Conservation (phyloP, 2,888 invertebrate genomes). For the Callyntrura sp. region DNA sequence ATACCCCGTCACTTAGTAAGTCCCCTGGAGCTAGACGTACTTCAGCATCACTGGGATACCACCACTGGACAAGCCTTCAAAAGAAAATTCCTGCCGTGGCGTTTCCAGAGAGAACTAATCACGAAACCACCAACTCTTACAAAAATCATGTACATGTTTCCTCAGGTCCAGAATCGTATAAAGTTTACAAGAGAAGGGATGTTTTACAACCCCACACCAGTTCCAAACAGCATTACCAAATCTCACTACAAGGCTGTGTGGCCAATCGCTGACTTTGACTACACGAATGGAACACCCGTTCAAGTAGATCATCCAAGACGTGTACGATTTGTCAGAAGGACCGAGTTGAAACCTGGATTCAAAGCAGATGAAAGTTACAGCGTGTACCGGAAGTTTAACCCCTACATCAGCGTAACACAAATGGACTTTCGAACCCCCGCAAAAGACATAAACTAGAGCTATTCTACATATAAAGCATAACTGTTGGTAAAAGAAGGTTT, state of each 20-base stretch:
- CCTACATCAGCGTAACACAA: slow-evolving; percentile 39
- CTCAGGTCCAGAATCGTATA: slow-evolving; percentile 3
- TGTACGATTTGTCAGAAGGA: slow-evolving; percentile 34
- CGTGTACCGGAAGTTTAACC: slow-evolving; percentile 39
- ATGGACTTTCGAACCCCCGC: slow-evolving; percentile 22
- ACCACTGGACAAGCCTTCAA: slow-evolving; percentile 49
- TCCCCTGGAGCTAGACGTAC: slow-evolving; percentile 5
- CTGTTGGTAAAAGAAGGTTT: too few relatives aligned
- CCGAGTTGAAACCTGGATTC: slow-evolving; percentile 42
- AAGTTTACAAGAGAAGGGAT: slow-evolving; percentile 17
- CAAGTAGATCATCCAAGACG: slow-evolving; percentile 34
- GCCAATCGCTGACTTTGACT: slow-evolving; percentile 52
- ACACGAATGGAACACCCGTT: slow-evolving; percentile 31
- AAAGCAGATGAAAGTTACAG: slow-evolving; percentile 20
- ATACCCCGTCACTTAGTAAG: slow-evolving; percentile 20
- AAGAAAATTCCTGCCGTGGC: slow-evolving; percentile 16
- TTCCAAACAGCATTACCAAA: slow-evolving; percentile 2
- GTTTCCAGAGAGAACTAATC: slow-evolving; percentile 10
- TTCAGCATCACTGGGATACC: slow-evolving; percentile 48
- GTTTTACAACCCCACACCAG: slow-evolving; percentile 39
- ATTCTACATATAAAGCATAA: too few relatives aligned
- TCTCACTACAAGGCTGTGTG: slow-evolving; percentile 15
- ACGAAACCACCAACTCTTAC: neutral
- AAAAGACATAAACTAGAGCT: too few relatives aligned
- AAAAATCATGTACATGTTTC: slow-evolving; percentile 45